These are phyloP conservation scores for Malurus alboscapulatus DNA, from an alignment of 2,113 vertebrate genomes.

Conservation along the genomic window DNA sequence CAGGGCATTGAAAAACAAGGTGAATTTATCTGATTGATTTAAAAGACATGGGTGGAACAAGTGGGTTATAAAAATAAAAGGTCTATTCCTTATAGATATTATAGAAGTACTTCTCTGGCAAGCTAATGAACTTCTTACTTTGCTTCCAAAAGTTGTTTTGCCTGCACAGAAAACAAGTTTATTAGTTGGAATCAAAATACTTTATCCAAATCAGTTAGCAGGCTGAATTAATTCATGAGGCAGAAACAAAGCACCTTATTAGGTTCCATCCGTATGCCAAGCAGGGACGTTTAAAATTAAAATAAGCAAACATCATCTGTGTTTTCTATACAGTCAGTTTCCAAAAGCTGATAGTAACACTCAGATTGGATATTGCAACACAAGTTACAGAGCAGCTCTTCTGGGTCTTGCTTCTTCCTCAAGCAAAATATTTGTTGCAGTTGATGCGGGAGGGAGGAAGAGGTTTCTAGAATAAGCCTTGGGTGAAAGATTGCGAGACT, in stretches of 20 bases:
- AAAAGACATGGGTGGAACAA: slow-evolving; percentile 66
- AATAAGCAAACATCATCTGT: slow-evolving; percentile 33
- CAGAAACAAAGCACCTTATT: slow-evolving; percentile 24
- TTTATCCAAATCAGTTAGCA: slow-evolving; percentile 50
- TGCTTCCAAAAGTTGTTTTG: not conserved
- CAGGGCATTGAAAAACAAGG: slow-evolving; percentile 74
- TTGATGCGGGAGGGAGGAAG: slow-evolving; percentile 15
- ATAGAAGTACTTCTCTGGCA: not conserved
- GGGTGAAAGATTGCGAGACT: slow-evolving; percentile 1
- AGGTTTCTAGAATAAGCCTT: slow-evolving; percentile 39
- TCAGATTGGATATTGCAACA: slow-evolving; percentile 57
- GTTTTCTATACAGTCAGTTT: slow-evolving; percentile 24
- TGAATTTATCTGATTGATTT: slow-evolving; percentile 82
- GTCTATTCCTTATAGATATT: not conserved
- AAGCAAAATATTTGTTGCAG: slow-evolving; percentile 22
- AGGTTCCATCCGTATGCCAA: slow-evolving; percentile 11
- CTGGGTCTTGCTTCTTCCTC: slow-evolving; percentile 22
- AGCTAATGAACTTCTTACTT: not conserved
- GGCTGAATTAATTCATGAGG: slow-evolving; percentile 23
- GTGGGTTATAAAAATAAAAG: slow-evolving; percentile 22
- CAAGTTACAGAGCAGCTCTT: not conserved
- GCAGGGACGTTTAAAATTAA: slow-evolving; percentile 45
- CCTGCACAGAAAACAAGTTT: not conserved
- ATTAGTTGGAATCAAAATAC: slow-evolving; percentile 12
- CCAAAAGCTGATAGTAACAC: slow-evolving; percentile 47